Evolutionary conservation across 2,113 vertebrate species (phyloP), one percentile per base, ranked within the genome.

Genomic region (Gambusia affinis): DNA sequence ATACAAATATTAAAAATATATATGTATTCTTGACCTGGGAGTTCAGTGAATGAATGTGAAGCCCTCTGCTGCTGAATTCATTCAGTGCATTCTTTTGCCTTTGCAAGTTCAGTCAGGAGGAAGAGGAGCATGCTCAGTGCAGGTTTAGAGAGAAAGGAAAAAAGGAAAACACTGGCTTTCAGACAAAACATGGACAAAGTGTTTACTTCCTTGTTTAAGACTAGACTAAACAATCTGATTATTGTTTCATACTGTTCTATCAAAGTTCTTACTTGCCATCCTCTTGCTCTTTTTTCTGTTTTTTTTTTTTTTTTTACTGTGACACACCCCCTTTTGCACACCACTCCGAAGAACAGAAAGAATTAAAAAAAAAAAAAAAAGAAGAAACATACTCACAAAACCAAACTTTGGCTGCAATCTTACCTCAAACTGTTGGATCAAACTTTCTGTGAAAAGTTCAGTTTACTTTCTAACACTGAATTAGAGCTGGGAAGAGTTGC

Each of bases 291-390:
- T 3, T 37, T 35, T 35, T 64, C 70, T 78, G 70, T 62, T 68
- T 85, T 1, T 2, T 8, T 8, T 30, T 8, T 60, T 69, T 78
- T 67, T 68, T 73, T 51, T 39, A 65, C 54, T 14, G 72, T 42
- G 92, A 91, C 92, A 93, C 92, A 85, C 91, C 91, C 89, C 92
- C 88, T 85, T 91, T 88, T 89, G 86, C 89, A 91, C 89, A 89
- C 88, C 29, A 83, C 88, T 80, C 87, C 60, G 29, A 47, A 22
- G 73, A 80, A 61, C 28, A 4, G 62, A 78, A 37, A 27, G 27
- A 27, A 27, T 27, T 27, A 27, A 27, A 27, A 27, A 27, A 27
- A 27, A 27, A 27, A 27, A 27, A 27, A 27, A 42, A 42, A 42
- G 4, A 42, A 42, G 12, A 42, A 42, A 42, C 0, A 27, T 3